Conservation (phyloP, 2,113 vertebrate species). For the Melanocharis versteri region DNA sequence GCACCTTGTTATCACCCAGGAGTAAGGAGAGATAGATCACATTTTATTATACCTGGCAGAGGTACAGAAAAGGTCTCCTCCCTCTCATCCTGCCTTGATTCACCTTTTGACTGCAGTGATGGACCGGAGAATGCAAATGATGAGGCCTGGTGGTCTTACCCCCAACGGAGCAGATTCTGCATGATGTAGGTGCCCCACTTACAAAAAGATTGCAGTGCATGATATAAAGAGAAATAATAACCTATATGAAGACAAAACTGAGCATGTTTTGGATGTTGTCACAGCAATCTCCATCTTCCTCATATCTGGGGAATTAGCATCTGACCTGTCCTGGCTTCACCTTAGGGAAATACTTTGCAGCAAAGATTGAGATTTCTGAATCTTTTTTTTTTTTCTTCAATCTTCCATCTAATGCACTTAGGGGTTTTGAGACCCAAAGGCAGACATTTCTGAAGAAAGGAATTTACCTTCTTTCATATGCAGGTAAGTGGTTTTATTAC, state of each 20-base stretch:
- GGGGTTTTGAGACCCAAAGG: neutral
- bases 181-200: neutral
- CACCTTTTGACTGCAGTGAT: neutral
- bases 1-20: neutral
- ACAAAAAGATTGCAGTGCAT: neutral
- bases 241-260: neutral
- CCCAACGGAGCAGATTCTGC: neutral
- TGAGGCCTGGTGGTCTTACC: neutral
- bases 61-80: neutral
- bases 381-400: neutral
- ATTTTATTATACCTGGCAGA: neutral
- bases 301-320: neutral
- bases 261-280: neutral
- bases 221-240: neutral
- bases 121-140: rapidly evolving
- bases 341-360: neutral
- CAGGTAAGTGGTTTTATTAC: neutral
- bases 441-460: neutral
- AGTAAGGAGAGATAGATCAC: neutral
- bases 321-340: neutral
- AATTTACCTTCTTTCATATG: neutral
- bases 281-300: neutral
- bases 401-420: neutral
- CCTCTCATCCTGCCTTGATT: neutral
- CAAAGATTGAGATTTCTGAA: neutral